Evolutionary conservation across 2,113 vertebrate species (phyloP).

Genomic region (Azemiops feae): DNA sequence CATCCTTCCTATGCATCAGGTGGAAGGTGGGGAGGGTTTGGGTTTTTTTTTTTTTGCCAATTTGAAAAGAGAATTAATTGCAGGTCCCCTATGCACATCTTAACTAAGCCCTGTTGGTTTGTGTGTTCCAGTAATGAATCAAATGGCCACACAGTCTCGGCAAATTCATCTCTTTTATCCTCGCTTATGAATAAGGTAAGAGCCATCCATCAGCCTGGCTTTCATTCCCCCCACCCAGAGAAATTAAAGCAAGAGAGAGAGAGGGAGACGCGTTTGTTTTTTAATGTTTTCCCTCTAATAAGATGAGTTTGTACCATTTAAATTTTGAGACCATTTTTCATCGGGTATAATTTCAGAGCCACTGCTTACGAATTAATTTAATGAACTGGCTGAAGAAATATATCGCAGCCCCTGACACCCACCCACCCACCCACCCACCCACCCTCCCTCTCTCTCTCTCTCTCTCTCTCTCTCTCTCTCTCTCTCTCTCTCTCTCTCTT

Average conservation of each 20-base stretch:
- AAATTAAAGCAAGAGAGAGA: slow-evolving; percentile 83
- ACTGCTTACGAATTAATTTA: slow-evolving; percentile 99
- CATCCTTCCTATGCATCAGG: slow-evolving; percentile 33
- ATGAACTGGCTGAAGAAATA: slow-evolving; percentile 97
- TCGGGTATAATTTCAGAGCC: slow-evolving; percentile 93
- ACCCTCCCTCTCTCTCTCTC: slow-evolving; percentile 69
- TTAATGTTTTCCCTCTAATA: slow-evolving; percentile 99
- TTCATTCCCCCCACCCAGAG: slow-evolving; percentile 85
- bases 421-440: slow-evolving; percentile 81
- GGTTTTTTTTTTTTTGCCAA: slow-evolving; percentile 5
- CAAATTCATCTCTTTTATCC: slow-evolving; percentile 99
- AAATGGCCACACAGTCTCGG: slow-evolving; percentile 93
- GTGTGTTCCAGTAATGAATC: slow-evolving; percentile 98
- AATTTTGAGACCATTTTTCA: slow-evolving; percentile 99
- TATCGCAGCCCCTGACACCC: slow-evolving; percentile 93
- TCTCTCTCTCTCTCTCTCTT: too few species aligned
- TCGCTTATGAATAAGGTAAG: slow-evolving; percentile 99
- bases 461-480: not conserved
- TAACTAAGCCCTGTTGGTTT: slow-evolving; percentile 92
- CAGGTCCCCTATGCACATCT: slow-evolving; percentile 81
- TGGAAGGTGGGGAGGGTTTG: slow-evolving; percentile 20
- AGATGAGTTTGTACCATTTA: slow-evolving; percentile 99
- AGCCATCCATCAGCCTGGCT: slow-evolving; percentile 91
- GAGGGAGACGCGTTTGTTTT: slow-evolving; percentile 92
- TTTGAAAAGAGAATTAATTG: slow-evolving; percentile 74